Percentiles rank a stretch among this genome's conserved stretches.
These are phyloP conservation scores for Caenorhabditis sp. DNA, from an alignment of 2,888 invertebrate species.

Conservation along the genomic window DNA sequence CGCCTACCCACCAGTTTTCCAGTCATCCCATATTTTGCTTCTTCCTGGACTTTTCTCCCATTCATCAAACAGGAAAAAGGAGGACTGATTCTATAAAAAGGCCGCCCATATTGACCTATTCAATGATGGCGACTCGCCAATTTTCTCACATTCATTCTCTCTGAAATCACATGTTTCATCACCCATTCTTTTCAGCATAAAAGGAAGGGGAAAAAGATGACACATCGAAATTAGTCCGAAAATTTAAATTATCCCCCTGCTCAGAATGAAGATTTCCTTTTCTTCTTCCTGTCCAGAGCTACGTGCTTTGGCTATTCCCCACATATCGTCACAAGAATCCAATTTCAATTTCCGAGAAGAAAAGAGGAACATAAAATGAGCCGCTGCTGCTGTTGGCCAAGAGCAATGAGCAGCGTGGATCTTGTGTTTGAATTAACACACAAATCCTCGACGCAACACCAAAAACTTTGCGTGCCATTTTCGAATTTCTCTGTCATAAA, in stretches of 20 bases:
- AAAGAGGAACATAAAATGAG: slow-evolving; percentile 47
- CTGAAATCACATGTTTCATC: slow-evolving; percentile 24
- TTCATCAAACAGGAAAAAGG: slow-evolving; percentile 29
- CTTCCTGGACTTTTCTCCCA: slow-evolving; percentile 14
- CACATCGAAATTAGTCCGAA: slow-evolving; percentile 7
- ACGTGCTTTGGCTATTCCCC: slow-evolving; percentile 23
- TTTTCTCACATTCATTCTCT: slow-evolving; percentile 48
- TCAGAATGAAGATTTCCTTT: slow-evolving; percentile 28
- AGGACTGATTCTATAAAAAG: slow-evolving; percentile 15
- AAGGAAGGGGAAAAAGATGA: slow-evolving; percentile 21
- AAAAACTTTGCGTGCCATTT: slow-evolving; percentile 21
- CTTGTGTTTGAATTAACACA: slow-evolving; percentile 18
- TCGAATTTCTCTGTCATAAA: slow-evolving; percentile 23
- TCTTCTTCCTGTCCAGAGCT: slow-evolving; percentile 10
- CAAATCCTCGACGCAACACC: neutral
- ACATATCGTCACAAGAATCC: slow-evolving; percentile 56
- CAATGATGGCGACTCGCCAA: slow-evolving; percentile 13
- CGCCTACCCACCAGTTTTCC: slow-evolving; percentile 16
- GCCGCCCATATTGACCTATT: slow-evolving; percentile 40
- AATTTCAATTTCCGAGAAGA: slow-evolving; percentile 55
- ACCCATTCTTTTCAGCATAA: neutral
- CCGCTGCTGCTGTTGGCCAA: slow-evolving; percentile 6
- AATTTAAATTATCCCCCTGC: slow-evolving; percentile 10
- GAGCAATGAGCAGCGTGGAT: slow-evolving; percentile 46
- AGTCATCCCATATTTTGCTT: slow-evolving; percentile 2